Evolutionary conservation across 2,113 vertebrate genomes (phyloP).

Genomic region (Condylura cristata): DNA sequence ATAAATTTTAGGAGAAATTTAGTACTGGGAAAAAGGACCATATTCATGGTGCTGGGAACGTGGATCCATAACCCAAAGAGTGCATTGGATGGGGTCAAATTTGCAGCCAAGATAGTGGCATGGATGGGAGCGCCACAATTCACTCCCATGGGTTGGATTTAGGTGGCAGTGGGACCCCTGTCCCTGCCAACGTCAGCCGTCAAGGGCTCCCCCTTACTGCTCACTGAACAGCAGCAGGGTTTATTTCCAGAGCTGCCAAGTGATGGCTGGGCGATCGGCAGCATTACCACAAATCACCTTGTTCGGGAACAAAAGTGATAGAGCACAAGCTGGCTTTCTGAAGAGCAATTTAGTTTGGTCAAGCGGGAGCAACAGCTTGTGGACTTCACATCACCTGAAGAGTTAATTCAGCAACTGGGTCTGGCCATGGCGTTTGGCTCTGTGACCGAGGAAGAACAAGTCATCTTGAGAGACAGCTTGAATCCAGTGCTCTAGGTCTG

Average conservation of each 20-base stretch:
- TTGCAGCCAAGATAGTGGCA: neutral
- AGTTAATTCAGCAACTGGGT: conserved; percentile 21
- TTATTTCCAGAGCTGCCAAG: conserved; percentile 27
- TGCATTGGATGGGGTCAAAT: neutral
- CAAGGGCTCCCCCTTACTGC: neutral
- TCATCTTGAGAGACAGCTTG: accelerated
- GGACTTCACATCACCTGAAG: neutral
- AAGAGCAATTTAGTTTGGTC: conserved; percentile 12
- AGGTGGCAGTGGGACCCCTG: neutral
- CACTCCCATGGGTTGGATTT: neutral
- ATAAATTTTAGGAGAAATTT: conserved; percentile 80
- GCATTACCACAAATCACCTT: conserved; percentile 37
- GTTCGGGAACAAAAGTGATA: neutral
- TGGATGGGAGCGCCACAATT: neutral
- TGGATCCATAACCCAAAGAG: conserved; percentile 28
- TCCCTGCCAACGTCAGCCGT: conserved; percentile 22
- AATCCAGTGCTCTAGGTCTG: neutral
- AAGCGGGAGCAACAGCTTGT: neutral
- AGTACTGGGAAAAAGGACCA: conserved; percentile 67
- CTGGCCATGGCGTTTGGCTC: neutral
- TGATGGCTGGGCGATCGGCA: conserved; percentile 50
- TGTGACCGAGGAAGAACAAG: neutral
- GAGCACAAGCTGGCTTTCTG: neutral
- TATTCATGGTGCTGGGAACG: conserved; percentile 53
- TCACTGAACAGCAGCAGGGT: neutral